These are phyloP conservation scores for Turdus rufiventris DNA, from an alignment of 2,113 vertebrate genomes.

Conservation along the genomic window DNA sequence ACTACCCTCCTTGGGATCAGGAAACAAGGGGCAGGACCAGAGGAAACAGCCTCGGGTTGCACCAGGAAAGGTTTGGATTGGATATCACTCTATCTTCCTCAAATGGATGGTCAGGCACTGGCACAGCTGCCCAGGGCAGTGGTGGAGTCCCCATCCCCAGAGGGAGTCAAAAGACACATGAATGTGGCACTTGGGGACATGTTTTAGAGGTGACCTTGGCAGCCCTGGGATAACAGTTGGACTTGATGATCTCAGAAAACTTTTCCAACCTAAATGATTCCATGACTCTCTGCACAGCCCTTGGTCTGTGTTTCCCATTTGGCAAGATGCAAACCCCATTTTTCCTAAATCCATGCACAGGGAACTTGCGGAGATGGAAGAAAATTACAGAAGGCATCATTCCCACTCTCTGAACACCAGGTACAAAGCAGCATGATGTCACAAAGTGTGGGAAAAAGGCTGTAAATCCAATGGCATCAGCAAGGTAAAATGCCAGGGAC, in stretches of 20 bases:
- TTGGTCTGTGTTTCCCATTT: not conserved
- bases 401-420: not conserved
- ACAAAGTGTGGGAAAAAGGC: not conserved
- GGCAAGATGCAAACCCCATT: rapidly evolving
- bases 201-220: not conserved
- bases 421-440: not conserved
- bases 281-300: not conserved
- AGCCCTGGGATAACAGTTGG: rapidly evolving
- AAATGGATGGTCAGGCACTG: not conserved
- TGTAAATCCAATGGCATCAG: not conserved
- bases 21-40: not conserved
- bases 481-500: not conserved
- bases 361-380: not conserved
- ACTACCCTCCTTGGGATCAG: not conserved
- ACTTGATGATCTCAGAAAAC: not conserved
- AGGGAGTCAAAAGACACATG: no score
- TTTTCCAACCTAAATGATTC: not conserved
- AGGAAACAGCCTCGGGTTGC: not conserved
- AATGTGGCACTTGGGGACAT: not conserved
- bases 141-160: not conserved
- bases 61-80: not conserved
- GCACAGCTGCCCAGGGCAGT: not conserved
- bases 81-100: not conserved
- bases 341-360: rapidly evolving
- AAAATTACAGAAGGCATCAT: not conserved